phyloP scores from a whole-genome alignment of 1,140 invertebrate species.

The Pachyrhynchus sulphureomaculatus region DNA sequence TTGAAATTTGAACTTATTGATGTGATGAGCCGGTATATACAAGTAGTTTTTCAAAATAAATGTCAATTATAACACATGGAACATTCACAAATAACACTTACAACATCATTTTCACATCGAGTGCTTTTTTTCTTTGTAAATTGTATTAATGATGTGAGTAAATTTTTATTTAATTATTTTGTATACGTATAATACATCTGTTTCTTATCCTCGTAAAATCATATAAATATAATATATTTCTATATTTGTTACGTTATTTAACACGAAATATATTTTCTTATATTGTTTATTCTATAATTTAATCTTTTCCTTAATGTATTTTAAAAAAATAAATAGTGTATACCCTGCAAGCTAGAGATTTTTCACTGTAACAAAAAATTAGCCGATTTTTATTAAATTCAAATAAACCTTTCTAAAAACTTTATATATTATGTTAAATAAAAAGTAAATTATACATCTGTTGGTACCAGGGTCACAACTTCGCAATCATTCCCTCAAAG shows the following conservation, averaged over 20 bases:
- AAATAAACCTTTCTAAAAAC: too few species aligned
- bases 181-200: neutral
- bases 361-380: neutral
- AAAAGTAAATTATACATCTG: too few species aligned
- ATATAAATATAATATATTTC: slow-evolving; percentile 29
- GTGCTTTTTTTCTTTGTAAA: slow-evolving; percentile 13
- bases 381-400: neutral
- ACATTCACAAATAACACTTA: neutral
- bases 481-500: too few species aligned
- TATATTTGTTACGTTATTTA: slow-evolving; percentile 24
- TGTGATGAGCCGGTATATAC: too few species aligned
- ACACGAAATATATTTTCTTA: slow-evolving; percentile 18
- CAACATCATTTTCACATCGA: slow-evolving; percentile 9
- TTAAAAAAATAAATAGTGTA: neutral
- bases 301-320: neutral
- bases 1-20: too few species aligned
- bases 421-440: too few species aligned
- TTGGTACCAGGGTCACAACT: too few species aligned
- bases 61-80: neutral
- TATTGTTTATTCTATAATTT: slow-evolving; percentile 2
- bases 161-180: neutral
- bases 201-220: neutral
- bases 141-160: slow-evolving; percentile 12
- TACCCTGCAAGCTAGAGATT: slow-evolving; percentile 14
- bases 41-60: neutral